Conservation (phyloP, 2,797 vertebrate species). For the Garrulus glandarius region DNA sequence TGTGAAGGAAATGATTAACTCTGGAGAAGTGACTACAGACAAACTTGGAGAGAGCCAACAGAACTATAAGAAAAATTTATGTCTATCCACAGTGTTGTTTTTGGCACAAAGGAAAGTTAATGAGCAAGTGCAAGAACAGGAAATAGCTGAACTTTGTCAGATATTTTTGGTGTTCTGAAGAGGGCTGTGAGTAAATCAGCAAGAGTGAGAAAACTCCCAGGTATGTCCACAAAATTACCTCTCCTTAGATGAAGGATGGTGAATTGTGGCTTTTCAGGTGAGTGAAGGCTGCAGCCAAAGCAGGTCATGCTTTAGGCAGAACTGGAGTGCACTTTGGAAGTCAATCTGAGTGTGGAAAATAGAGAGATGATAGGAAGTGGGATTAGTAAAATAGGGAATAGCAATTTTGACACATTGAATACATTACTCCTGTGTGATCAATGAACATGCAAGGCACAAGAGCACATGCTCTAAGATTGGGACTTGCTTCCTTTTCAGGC, state of each 20-base stretch:
- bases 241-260: background rate
- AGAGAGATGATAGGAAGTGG: background rate
- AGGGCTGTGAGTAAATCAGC: background rate
- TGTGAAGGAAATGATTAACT: conserved; percentile 6
- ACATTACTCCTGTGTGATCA: background rate
- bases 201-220: background rate
- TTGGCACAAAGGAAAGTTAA: background rate
- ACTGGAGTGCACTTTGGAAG: background rate
- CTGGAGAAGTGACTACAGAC: background rate
- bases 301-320: background rate
- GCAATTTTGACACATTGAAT: background rate
- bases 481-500: background rate
- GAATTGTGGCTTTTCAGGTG: background rate
- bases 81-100: background rate
- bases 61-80: conserved; percentile 12
- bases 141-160: background rate
- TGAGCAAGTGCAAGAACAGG: conserved; percentile 28
- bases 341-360: background rate
- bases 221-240: background rate
- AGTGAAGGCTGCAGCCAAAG: background rate
- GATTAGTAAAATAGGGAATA: background rate
- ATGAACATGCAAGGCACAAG: background rate
- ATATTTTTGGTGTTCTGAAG: background rate
- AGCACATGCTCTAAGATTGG: background rate
- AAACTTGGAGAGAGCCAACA: background rate